Percentiles rank a stretch among this genome's conserved stretches.
Conservation (phyloP, 2,797 vertebrate species). For the Spatula clypeata region DNA sequence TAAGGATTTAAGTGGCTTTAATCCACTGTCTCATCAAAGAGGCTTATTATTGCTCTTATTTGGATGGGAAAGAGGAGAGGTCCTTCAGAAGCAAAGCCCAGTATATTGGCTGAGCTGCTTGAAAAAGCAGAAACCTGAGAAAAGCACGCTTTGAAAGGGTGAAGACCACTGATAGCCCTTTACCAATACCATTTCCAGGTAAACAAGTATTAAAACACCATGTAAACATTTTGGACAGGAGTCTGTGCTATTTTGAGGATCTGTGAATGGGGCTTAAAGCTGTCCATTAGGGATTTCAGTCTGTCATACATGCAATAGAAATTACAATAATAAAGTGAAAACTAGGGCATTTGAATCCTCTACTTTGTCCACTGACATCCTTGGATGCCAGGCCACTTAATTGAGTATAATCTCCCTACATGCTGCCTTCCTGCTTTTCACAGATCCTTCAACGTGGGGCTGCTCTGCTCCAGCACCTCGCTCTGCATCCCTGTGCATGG, state of each 20-base stretch:
- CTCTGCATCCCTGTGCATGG: background rate
- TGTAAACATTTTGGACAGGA: background rate
- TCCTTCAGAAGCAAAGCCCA: background rate
- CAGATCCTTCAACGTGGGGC: background rate
- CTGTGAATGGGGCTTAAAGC: background rate
- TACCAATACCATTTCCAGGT: background rate
- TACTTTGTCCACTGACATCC: background rate
- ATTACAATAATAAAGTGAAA: background rate
- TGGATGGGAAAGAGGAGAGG: background rate
- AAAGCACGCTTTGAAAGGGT: background rate
- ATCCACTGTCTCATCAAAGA: background rate
- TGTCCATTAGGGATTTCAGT: background rate
- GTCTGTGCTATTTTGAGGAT: background rate
- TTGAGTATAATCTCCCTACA: accelerated
- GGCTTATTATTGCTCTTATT: background rate
- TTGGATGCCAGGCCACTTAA: background rate
- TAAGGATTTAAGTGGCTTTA: slow-evolving; percentile 23
- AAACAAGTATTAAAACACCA: background rate
- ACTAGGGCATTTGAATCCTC: background rate
- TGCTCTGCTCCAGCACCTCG: background rate
- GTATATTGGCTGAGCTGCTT: background rate
- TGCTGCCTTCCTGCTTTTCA: background rate
- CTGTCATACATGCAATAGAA: background rate
- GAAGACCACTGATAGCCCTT: background rate
- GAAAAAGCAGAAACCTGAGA: background rate